Evolutionary conservation across 2,797 vertebrate species (phyloP), one percentile per base, ranked within the genome.

Genomic region (Danio kyathit): DNA sequence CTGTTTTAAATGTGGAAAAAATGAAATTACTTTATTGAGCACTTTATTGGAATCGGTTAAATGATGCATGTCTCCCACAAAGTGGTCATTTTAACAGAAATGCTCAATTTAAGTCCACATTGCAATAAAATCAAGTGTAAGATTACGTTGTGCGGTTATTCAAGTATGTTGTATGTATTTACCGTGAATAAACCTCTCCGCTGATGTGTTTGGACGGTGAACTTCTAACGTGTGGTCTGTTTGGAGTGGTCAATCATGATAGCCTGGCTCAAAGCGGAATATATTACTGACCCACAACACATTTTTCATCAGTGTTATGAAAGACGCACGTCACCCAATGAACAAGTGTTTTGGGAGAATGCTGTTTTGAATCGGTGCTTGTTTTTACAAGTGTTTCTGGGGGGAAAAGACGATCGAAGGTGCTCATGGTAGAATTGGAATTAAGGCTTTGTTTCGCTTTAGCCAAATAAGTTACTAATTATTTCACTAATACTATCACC

Each of bases 231-330:
- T 19, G 64, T 78, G 64, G 54, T 21, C 43, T 29, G 29, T 29
- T 29, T 29, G 29, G 29, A 76, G 52, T 12, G 51, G 41, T 13
- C 17, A 66, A 6, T 17, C 21, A 44, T 57, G 41, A 57, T 14
- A 17, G 41, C 13, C 16, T 29, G 52, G 16, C 52, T 71, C 16
- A 52, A 21, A 17, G 51, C 63, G 11, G 52, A 59, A 59, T 69
- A 60, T 38, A 63, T 63, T 13, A n/a, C 61, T 60, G 74, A 76
- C 74, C 17, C 49, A 29, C 40, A 66, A 38, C 61, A 69, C 54
- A 69, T 69, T 78, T 59, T 69, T 69, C 51, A 69, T 13, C 44
- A 69, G 64, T 40, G 76, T 49, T 59, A 59, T 78, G 64, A 78
- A 59, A 69, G 64, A 38, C 4, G 14, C 16, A 52, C 19, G 11